Evolutionary conservation across 2,888 invertebrate species (phyloP).

Genomic region (Caenorhabditis imperialis): DNA sequence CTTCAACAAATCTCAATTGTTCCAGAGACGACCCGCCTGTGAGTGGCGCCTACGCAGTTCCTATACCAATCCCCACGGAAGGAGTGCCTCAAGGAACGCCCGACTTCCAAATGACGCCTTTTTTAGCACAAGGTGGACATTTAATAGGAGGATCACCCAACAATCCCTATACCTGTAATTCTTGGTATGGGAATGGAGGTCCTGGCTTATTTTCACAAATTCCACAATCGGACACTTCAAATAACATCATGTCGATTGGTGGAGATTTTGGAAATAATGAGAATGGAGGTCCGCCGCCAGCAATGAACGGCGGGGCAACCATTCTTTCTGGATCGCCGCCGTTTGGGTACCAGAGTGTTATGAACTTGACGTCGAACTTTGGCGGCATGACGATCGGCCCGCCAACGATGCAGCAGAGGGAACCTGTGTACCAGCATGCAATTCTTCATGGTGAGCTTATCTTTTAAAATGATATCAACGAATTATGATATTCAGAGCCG

Average conservation of each 20-base stretch:
- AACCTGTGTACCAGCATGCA: constrained; percentile 23
- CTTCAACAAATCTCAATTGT: not conserved
- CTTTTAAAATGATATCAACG: not conserved
- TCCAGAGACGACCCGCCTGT: constrained; percentile 29
- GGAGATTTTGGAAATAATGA: constrained; percentile 35
- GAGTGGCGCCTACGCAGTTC: constrained; percentile 40
- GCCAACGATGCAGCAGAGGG: constrained; percentile 34
- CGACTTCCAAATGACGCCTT: constrained; percentile 63
- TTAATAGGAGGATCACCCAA: constrained; percentile 56
- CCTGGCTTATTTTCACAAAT: constrained; percentile 18
- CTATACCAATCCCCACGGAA: constrained; percentile 45
- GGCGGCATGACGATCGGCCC: constrained; percentile 34
- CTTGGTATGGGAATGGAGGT: constrained; percentile 51
- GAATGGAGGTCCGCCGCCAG: constrained; percentile 13
- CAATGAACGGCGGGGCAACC: constrained; percentile 2
- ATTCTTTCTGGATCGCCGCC: constrained; percentile 42
- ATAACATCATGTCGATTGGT: constrained; percentile 10
- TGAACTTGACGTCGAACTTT: constrained; percentile 34
- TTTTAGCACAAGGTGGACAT: constrained; percentile 59
- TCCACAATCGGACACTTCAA: constrained; percentile 21
- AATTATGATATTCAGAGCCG: constrained; percentile 26
- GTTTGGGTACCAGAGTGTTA: constrained; percentile 30
- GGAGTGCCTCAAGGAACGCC: constrained; percentile 52
- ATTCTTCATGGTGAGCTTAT: constrained; percentile 24
- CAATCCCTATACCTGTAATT: constrained; percentile 66